phyloP scores from a whole-genome alignment of 1,140 invertebrate genomes.

The Cyrtorhinus lividipennis region DNA sequence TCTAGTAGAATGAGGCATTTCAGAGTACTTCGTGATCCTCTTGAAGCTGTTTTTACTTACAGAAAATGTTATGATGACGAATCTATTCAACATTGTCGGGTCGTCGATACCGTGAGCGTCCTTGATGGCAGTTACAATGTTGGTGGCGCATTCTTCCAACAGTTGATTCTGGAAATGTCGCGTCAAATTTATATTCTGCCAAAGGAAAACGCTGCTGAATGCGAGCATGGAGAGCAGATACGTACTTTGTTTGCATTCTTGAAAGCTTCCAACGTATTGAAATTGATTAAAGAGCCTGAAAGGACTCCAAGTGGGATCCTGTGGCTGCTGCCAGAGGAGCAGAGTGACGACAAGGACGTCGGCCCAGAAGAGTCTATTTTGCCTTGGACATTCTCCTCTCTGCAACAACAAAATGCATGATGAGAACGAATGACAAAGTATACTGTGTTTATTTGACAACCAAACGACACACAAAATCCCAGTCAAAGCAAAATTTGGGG shows the following conservation, averaged over 20 bases:
- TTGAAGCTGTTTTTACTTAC: no score
- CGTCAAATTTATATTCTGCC: no score
- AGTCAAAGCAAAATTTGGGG: no score
- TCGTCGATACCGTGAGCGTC: conserved; percentile 48
- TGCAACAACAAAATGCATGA: no score
- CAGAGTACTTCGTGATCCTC: no score
- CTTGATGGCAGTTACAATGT: conserved; percentile 50
- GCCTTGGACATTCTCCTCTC: conserved; percentile 11
- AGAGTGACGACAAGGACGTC: conserved; percentile 8
- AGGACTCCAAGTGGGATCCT: conserved; percentile 27
- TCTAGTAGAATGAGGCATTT: no score
- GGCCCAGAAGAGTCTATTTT: conserved; percentile 8
- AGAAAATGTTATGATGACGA: conserved; percentile 69
- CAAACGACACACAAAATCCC: no score
- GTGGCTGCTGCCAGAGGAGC: conserved; percentile 19
- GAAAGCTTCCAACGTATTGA: conserved; percentile 80
- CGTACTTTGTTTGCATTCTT: conserved; percentile 56
- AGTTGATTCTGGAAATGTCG: conserved; percentile 43
- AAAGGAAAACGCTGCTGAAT: no score
- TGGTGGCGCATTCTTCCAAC: conserved; percentile 46
- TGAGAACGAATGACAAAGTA: no score
- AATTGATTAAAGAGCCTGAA: conserved; percentile 60
- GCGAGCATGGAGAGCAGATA: no score
- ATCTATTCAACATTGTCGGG: conserved; percentile 55
- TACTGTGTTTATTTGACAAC: no score